A percentile compares a stretch with the other conserved stretches of the same genome.
phyloP scores from a whole-genome alignment of 2,113 vertebrate species.

The Butastur rufipennis region DNA sequence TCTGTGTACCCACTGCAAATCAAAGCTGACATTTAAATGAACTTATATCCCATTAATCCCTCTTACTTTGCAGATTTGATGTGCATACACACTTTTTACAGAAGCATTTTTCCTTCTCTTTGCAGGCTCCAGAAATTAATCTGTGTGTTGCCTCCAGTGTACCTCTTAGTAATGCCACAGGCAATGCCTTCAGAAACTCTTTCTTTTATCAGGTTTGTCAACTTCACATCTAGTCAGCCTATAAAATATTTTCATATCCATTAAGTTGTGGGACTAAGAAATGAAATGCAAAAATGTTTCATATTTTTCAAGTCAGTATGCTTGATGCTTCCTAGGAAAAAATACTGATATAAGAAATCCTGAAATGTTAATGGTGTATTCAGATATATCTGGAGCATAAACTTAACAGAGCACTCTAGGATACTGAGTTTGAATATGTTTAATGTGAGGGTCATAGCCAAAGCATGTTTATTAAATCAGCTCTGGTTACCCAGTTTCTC shows the following conservation, averaged over 20 bases:
- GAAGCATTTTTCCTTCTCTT: not conserved
- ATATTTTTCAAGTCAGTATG: not conserved
- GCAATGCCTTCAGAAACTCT: conserved; percentile 80
- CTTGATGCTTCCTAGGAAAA: not conserved
- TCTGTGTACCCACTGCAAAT: not conserved
- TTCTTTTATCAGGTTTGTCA: conserved; percentile 88
- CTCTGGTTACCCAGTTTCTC: not conserved
- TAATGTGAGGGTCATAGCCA: not conserved
- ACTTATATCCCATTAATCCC: not conserved
- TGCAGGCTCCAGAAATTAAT: conserved; percentile 78
- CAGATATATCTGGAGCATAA: not conserved
- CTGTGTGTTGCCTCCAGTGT: conserved; percentile 81
- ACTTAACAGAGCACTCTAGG: not conserved
- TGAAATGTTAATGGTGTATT: not conserved
- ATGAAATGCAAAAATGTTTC: not conserved
- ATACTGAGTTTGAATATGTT: not conserved
- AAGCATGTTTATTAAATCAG: not conserved
- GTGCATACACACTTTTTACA: not conserved
- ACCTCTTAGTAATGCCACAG: conserved; percentile 69
- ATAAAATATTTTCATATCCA: not conserved
- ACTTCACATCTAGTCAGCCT: not conserved
- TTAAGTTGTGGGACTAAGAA: not conserved
- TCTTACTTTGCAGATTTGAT: not conserved
- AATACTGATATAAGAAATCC: not conserved
- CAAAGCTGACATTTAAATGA: not conserved